phyloP scores from a whole-genome alignment of 2,888 invertebrate genomes.

The Salticus scenicus region DNA sequence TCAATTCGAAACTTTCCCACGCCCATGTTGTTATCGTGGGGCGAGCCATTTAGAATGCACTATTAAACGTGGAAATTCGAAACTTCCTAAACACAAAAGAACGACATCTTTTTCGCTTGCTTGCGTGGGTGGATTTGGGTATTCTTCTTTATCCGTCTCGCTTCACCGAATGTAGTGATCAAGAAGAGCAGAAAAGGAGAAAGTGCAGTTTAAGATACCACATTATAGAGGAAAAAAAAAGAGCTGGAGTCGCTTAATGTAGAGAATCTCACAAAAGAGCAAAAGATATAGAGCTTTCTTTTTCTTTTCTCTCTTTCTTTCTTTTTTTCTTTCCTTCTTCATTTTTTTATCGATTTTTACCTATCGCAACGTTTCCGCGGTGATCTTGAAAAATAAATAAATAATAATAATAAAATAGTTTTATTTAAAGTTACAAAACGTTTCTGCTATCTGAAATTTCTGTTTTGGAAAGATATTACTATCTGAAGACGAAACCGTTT shows the following conservation, averaged over 20 bases:
- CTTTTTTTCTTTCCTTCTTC: no score
- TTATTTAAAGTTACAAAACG: no score
- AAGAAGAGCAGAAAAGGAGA: background rate
- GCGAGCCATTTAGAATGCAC: conserved; percentile 1
- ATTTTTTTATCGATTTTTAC: no score
- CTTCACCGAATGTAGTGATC: background rate
- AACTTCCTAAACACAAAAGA: conserved; percentile 22
- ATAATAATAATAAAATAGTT: no score
- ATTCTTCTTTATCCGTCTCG: background rate
- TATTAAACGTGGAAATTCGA: conserved; percentile 20
- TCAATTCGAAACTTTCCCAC: conserved; percentile 36
- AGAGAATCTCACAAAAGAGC: background rate
- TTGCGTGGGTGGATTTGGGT: conserved; percentile 13
- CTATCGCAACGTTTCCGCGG: no score
- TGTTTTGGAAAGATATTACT: no score
- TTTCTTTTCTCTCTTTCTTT: background rate
- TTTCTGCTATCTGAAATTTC: no score
- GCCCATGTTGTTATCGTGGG: conserved; percentile 22
- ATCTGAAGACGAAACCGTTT: no score
- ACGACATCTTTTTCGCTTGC: background rate
- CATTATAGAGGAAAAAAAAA: background rate
- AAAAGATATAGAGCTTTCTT: background rate
- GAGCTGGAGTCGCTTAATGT: background rate
- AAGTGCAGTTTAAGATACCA: background rate
- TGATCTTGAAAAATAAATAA: no score